phyloP scores from a whole-genome alignment of 1,140 invertebrate species.

The Littorina saxatilis region DNA sequence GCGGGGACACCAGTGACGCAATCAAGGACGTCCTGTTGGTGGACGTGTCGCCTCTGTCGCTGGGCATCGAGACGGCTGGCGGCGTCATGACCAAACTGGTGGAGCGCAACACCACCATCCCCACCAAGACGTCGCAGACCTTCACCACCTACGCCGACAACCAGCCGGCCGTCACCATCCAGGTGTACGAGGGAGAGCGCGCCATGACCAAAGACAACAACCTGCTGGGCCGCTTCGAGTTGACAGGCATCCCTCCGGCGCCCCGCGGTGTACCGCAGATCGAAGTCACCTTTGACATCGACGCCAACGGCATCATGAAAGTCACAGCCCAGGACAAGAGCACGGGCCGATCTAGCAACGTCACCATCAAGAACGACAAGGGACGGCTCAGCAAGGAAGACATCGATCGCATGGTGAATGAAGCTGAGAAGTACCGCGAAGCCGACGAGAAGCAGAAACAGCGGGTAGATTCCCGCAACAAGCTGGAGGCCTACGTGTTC shows the following conservation, averaged over 20 bases:
- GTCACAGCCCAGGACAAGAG: conserved; percentile 77
- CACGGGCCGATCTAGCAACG: conserved; percentile 84
- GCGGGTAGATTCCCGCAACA: conserved; percentile 87
- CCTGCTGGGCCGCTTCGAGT: conserved; percentile 92
- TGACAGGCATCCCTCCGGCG: conserved; percentile 93
- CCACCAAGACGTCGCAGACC: conserved; percentile 68
- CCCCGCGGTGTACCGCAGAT: conserved; percentile 90
- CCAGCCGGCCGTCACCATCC: conserved; percentile 87
- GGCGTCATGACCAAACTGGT: conserved; percentile 80
- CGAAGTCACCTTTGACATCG: conserved; percentile 80
- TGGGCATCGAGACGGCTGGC: conserved; percentile 79
- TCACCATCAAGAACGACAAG: conserved; percentile 98
- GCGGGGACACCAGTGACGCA: conserved; percentile 65
- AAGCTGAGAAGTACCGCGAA: conserved; percentile 92
- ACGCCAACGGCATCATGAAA: conserved; percentile 76
- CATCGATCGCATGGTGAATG: conserved; percentile 93
- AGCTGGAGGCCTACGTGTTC: conserved; percentile 78
- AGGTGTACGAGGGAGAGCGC: conserved; percentile 81
- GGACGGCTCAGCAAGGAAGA: conserved; percentile 90
- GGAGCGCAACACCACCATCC: conserved; percentile 78
- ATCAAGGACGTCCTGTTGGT: conserved; percentile 73
- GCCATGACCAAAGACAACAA: conserved; percentile 83
- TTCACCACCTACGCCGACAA: conserved; percentile 78
- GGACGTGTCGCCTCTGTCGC: conserved; percentile 73
- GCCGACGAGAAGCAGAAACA: conserved; percentile 92